A percentile compares a stretch with the other conserved stretches of the same genome.
Conservation (phyloP, 2,113 vertebrate species). For the Oreocharis arfaki region DNA sequence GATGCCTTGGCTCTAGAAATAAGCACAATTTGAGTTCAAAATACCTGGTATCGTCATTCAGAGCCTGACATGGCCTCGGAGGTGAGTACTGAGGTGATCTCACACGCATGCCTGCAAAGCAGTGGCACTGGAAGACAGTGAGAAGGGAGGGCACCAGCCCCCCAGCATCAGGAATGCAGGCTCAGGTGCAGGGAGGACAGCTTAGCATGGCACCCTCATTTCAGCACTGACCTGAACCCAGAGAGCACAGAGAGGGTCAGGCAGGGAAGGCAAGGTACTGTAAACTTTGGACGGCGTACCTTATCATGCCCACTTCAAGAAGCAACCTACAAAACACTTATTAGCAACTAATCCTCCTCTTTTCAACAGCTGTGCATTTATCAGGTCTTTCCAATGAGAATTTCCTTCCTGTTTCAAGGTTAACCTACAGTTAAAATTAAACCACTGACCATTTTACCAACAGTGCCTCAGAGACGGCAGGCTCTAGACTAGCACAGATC, state of each 20-base stretch:
- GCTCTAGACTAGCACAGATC: not conserved
- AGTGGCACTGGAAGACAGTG: accelerated
- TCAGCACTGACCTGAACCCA: not conserved
- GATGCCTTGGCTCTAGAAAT: not conserved
- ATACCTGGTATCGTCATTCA: not conserved
- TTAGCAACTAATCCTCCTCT: not conserved
- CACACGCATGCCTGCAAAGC: accelerated
- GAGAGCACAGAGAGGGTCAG: not conserved
- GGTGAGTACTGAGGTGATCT: not conserved
- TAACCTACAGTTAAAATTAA: not conserved
- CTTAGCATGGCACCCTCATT: accelerated
- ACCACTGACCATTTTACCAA: not conserved
- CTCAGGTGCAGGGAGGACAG: accelerated
- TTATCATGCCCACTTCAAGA: not conserved
- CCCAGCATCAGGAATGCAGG: not conserved
- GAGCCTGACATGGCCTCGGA: not conserved
- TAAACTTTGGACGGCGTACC: not conserved
- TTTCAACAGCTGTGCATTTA: not conserved
- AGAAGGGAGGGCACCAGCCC: not conserved
- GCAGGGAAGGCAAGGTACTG: not conserved
- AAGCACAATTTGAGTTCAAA: not conserved
- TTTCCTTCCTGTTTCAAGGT: not conserved
- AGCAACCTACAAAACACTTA: not conserved
- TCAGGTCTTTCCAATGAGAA: not conserved
- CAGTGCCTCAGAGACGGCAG: not conserved